A percentile compares a stretch with the other conserved stretches of the same genome.
Conservation (phyloP, 2,888 invertebrate genomes). For the Amphipoea oculea region DNA sequence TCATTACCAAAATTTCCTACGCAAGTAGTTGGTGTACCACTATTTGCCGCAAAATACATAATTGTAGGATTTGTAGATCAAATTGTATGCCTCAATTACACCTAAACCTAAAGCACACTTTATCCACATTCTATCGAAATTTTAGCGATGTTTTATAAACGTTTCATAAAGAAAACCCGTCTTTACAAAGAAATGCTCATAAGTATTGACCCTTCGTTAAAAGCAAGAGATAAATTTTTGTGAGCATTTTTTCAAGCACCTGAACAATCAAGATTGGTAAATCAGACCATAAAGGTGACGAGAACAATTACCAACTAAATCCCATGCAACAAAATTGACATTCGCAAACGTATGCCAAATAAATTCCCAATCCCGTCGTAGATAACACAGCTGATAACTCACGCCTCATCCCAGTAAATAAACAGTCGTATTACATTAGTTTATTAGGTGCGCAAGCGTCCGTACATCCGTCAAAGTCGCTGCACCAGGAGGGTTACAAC, state of each 20-base stretch:
- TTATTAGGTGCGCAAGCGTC: conserved; percentile 87
- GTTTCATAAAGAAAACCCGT: no score
- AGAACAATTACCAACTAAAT: not conserved
- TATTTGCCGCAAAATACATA: not conserved
- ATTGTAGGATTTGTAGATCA: not conserved
- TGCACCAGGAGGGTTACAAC: conserved; percentile 80
- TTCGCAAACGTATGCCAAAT: conserved; percentile 1
- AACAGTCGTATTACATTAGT: conserved; percentile 79
- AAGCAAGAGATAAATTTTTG: not conserved
- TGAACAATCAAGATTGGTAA: not conserved
- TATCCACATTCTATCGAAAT: not conserved
- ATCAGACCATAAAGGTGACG: not conserved
- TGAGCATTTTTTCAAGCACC: not conserved
- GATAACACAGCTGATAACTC: conserved; percentile 52
- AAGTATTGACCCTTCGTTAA: not conserved
- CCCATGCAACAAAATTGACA: not conserved
- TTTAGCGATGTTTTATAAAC: not conserved
- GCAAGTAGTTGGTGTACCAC: not conserved
- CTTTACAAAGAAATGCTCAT: not conserved
- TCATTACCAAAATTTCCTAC: not conserved
- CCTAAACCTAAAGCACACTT: not conserved
- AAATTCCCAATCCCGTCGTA: conserved; percentile 3
- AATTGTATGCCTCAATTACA: not conserved
- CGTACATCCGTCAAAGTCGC: conserved; percentile 87
- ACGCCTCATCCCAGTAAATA: conserved; percentile 54